These are phyloP conservation scores for Crypturellus undulatus DNA, from an alignment of 2,113 vertebrate species.

Conservation along the genomic window DNA sequence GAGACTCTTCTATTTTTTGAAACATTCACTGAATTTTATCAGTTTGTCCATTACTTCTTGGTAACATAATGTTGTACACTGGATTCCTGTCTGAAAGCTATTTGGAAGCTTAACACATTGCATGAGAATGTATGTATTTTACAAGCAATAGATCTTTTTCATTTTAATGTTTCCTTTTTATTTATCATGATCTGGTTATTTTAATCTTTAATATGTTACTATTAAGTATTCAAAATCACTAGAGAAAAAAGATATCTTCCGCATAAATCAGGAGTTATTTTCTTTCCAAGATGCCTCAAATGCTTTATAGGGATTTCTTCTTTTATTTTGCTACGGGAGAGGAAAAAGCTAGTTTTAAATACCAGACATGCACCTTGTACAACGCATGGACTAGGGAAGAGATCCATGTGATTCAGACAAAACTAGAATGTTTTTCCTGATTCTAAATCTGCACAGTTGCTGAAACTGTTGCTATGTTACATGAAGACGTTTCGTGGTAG, in stretches of 20 bases:
- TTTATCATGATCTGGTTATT: background rate
- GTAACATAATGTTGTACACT: background rate
- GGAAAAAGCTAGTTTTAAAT: background rate
- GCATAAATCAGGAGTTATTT: background rate
- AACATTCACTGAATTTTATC: background rate
- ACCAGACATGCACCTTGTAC: background rate
- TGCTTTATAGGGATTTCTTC: background rate
- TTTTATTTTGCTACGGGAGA: background rate
- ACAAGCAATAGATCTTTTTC: background rate
- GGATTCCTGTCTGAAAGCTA: background rate
- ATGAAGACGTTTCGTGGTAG: constrained; percentile 39
- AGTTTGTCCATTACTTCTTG: background rate
- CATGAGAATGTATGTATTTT: background rate
- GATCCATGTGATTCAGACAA: background rate
- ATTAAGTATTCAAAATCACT: background rate
- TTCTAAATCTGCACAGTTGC: constrained; percentile 4
- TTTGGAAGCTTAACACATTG: background rate
- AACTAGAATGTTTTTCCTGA: background rate
- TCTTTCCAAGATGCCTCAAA: background rate
- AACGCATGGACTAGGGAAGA: background rate
- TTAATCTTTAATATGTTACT: background rate
- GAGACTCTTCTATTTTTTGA: background rate
- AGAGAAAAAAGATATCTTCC: background rate
- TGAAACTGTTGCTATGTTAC: constrained; percentile 57
- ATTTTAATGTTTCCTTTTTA: background rate